Percentiles rank a stretch among this genome's conserved stretches.
phyloP scores from a whole-genome alignment of 2,113 vertebrate genomes.

The Leptobrachium leishanense region DNA sequence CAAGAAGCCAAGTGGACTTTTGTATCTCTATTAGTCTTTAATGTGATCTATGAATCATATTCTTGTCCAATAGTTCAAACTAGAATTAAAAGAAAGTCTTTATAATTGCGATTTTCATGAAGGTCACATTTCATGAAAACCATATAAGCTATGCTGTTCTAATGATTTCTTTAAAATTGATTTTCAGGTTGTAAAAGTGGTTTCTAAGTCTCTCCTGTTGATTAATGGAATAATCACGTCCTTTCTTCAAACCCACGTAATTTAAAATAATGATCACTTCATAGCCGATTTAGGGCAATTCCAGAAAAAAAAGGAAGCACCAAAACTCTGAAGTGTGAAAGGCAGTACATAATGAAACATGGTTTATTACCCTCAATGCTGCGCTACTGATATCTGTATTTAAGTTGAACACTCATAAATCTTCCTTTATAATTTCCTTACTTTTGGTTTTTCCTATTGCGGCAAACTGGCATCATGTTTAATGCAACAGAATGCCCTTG shows the following conservation, averaged over 20 bases:
- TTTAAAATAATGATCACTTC: slow-evolving; percentile 48
- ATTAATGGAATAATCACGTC: slow-evolving; percentile 44
- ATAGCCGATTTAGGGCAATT: slow-evolving; percentile 15
- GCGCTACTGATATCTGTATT: neutral
- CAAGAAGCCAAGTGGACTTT: slow-evolving; percentile 33
- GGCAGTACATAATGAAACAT: neutral
- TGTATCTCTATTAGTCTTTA: slow-evolving; percentile 44
- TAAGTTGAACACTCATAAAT: too few relatives aligned
- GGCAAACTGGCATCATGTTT: too few relatives aligned
- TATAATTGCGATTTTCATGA: slow-evolving; percentile 50
- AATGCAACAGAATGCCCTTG: too few relatives aligned
- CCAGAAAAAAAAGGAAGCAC: slow-evolving; percentile 5
- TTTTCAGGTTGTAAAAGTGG: slow-evolving; percentile 47
- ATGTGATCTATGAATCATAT: slow-evolving; percentile 48
- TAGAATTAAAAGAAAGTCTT: slow-evolving; percentile 40
- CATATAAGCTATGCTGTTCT: slow-evolving; percentile 46
- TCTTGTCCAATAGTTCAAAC: slow-evolving; percentile 46
- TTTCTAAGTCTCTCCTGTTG: slow-evolving; percentile 43
- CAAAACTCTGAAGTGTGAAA: slow-evolving; percentile 20
- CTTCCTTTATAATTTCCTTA: too few relatives aligned
- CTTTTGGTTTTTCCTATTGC: too few relatives aligned
- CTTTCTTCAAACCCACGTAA: slow-evolving; percentile 44
- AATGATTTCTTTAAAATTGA: slow-evolving; percentile 50
- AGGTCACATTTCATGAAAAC: slow-evolving; percentile 49
- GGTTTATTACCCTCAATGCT: neutral